Percentiles rank a stretch among this genome's conserved stretches.
phyloP scores from a whole-genome alignment of 2,888 invertebrate genomes.

The Brachynemurus nebulosus region DNA sequence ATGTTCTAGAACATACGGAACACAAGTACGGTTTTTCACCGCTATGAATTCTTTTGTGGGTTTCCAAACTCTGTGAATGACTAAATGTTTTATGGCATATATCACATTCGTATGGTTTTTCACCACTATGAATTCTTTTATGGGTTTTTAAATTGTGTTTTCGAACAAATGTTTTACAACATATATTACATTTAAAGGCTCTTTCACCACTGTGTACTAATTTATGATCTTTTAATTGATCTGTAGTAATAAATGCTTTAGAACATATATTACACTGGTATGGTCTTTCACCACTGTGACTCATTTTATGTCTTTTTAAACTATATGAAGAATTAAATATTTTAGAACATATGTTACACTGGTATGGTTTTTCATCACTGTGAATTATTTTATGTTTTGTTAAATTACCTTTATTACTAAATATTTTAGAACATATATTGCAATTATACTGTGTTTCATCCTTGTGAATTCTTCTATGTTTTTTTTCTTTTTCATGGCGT shows the following conservation, averaged over 20 bases:
- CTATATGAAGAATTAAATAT: background rate
- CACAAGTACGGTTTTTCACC: background rate
- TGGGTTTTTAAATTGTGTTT: background rate
- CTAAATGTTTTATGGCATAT: background rate
- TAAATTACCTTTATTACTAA: background rate
- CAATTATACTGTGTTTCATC: background rate
- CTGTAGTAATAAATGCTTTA: background rate
- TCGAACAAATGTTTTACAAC: background rate
- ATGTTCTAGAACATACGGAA: background rate
- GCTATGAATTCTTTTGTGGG: background rate
- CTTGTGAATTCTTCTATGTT: background rate
- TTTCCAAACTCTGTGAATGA: background rate
- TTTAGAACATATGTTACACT: background rate
- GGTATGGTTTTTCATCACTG: background rate
- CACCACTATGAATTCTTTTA: background rate
- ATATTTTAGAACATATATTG: background rate
- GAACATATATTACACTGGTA: background rate
- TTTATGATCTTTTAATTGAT: background rate
- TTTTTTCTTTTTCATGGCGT: too few species aligned
- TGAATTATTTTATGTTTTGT: background rate
- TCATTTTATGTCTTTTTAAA: background rate
- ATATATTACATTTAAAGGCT: background rate
- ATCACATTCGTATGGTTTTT: background rate
- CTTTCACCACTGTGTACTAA: background rate
- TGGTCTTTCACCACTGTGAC: too few species aligned